Evolutionary conservation across 2,113 vertebrate species (phyloP), one percentile per base, ranked within the genome.

Genomic region (Trematomus loennbergii): DNA sequence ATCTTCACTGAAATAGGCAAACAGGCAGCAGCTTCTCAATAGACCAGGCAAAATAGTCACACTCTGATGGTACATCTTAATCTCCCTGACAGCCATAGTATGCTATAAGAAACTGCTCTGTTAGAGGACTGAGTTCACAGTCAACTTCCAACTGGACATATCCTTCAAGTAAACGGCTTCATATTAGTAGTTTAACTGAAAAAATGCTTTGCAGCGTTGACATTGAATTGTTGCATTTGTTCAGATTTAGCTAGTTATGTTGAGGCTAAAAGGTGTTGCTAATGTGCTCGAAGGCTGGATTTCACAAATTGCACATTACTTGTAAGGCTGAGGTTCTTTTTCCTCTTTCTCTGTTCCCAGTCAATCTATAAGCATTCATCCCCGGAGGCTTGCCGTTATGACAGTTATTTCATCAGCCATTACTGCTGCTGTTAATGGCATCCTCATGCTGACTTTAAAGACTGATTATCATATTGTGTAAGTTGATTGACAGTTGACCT

Each of bases 401-500:
- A 84, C 88, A 76, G 77, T 83, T 82, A 63, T 91, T 92, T 88
- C 85, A 83, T 89, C 87, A 86, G 78, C 82, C 82, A 87, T 91
- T 83, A 88, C 77, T 79, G 68, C 75, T 81, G 40, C 29, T 75
- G 83, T 82, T 94, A 92, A 93, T 92, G 89, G 76, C 82, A 81
- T 89, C 85, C 77, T 84, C 69, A 74, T 76, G 72, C 85, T 82
- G 77, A 86, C 87, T 92, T 92, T 86, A 76, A 89, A 90, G 85
- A 89, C 85, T 88, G 85, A 92, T 94, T 91, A 93, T 90, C 91
- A 94, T 93, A 93, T 87, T 83, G 78, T 79, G 86, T 60, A n/a
- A 52, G 71, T 79, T 93, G 95, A 95, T 90, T 94, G 94, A 94
- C 92, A 91, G 90, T 91, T 95, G 94, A 95, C 94, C 94, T 95